A percentile compares a stretch with the other conserved stretches of the same genome.
phyloP scores from a whole-genome alignment of 2,113 vertebrate species.

The Salvator merianae region DNA sequence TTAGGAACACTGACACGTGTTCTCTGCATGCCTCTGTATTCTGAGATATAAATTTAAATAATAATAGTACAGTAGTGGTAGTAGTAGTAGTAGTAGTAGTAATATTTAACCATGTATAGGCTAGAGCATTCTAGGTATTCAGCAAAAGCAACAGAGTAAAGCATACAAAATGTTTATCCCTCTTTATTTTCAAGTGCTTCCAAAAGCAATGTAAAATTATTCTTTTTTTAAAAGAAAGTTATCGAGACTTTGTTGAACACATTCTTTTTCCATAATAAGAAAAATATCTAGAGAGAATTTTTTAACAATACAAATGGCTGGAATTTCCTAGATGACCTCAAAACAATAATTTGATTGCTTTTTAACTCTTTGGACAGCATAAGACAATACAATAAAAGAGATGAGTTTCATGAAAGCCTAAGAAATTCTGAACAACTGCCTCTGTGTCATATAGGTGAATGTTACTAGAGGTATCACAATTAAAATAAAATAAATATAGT shows the following conservation, averaged over 20 bases:
- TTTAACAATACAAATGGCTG: background rate
- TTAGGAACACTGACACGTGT: no score
- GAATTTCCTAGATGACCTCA: background rate
- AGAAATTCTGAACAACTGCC: background rate
- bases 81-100: no score
- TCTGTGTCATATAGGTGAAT: background rate
- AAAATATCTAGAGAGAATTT: background rate
- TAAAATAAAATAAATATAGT: background rate
- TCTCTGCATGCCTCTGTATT: no score
- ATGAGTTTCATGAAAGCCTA: background rate
- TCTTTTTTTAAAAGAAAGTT: background rate
- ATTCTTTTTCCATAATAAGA: background rate
- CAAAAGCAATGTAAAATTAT: no score
- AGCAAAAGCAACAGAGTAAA: no score
- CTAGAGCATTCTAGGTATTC: no score
- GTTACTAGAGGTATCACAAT: background rate
- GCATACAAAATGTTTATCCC: no score
- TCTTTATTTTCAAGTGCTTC: no score
- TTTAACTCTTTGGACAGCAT: background rate
- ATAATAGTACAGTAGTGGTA: no score
- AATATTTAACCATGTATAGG: no score
- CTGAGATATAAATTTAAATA: no score
- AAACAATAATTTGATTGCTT: background rate
- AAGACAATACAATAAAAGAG: background rate
- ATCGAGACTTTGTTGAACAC: background rate